A percentile compares a stretch with the other conserved stretches of the same genome.
Conservation (phyloP, 92 coral and sea anemone species). For the Plumapathes pennacea region DNA sequence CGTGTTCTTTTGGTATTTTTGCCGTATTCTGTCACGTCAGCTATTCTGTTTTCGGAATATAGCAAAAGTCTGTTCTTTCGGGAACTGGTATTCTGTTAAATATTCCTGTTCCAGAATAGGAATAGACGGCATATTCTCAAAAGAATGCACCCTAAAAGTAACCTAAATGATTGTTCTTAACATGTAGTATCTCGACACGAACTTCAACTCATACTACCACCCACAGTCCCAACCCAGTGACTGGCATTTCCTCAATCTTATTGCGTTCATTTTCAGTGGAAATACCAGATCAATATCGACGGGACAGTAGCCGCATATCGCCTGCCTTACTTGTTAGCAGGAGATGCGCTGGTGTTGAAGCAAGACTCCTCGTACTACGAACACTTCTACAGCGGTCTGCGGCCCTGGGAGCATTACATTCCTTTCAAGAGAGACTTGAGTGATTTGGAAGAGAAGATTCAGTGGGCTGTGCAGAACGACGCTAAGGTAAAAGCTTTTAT, state of each 20-base stretch:
- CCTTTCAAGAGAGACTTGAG: slow-evolving; percentile 93
- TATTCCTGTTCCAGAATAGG: too few relatives aligned
- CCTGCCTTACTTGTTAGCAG: slow-evolving; percentile 86
- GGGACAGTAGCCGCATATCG: slow-evolving; percentile 99
- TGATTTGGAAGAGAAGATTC: slow-evolving; percentile 67
- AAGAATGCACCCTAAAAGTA: too few relatives aligned
- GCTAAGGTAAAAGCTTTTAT: slow-evolving; percentile 54
- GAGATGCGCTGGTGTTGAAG: slow-evolving; percentile 85
- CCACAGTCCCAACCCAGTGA: not conserved
- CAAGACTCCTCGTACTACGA: slow-evolving; percentile 93
- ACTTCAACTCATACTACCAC: not conserved
- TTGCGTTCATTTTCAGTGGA: slow-evolving; percentile 58
- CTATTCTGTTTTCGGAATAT: too few relatives aligned
- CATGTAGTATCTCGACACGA: too few relatives aligned
- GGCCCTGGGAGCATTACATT: slow-evolving; percentile 94
- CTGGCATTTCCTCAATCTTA: not conserved
- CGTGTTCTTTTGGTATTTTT: too few relatives aligned
- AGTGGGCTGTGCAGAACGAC: slow-evolving; percentile 91
- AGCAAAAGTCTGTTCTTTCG: too few relatives aligned
- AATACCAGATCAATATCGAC: slow-evolving; percentile 88
- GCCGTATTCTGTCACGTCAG: too few relatives aligned
- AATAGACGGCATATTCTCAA: too few relatives aligned
- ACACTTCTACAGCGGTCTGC: slow-evolving; percentile 87
- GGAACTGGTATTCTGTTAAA: too few relatives aligned
- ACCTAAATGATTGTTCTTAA: too few relatives aligned